Evolutionary conservation across 2,797 vertebrate genomes (phyloP).

Genomic region (Gallinago solitaria): DNA sequence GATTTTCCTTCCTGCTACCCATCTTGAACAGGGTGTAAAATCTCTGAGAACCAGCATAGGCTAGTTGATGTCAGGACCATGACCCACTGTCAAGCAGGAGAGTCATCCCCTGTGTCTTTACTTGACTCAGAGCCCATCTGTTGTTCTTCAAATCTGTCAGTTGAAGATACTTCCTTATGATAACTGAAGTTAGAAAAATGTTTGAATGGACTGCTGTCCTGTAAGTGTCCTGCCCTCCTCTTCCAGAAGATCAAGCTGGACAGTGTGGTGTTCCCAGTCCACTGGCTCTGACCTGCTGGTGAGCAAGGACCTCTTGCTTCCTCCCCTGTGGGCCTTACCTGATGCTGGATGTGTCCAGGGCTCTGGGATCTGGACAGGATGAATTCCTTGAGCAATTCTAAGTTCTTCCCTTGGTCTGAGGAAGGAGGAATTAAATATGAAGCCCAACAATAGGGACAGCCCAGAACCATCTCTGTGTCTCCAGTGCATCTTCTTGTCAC

Average conservation of each 20-base stretch:
- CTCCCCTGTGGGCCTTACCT: background rate
- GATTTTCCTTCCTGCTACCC: background rate
- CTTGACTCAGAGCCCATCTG: background rate
- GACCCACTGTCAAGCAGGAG: background rate
- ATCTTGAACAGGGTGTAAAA: background rate
- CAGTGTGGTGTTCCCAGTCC: background rate
- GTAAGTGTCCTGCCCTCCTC: background rate
- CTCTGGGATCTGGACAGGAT: background rate
- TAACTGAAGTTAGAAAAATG: background rate
- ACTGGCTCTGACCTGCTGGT: background rate
- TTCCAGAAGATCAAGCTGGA: background rate
- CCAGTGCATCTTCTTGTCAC: background rate
- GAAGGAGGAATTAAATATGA: background rate
- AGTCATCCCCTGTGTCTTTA: background rate
- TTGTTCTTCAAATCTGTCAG: background rate
- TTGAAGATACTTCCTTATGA: background rate
- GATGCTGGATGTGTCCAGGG: background rate
- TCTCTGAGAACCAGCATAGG: background rate
- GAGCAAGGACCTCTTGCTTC: background rate
- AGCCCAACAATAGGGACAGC: background rate
- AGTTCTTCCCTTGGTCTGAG: background rate
- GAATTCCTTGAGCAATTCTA: background rate
- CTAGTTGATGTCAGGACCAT: background rate
- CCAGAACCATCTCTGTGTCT: background rate
- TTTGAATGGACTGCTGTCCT: background rate